These are phyloP conservation scores for Timema cristinae DNA, from an alignment of 2,888 invertebrate genomes.

Conservation along the genomic window DNA sequence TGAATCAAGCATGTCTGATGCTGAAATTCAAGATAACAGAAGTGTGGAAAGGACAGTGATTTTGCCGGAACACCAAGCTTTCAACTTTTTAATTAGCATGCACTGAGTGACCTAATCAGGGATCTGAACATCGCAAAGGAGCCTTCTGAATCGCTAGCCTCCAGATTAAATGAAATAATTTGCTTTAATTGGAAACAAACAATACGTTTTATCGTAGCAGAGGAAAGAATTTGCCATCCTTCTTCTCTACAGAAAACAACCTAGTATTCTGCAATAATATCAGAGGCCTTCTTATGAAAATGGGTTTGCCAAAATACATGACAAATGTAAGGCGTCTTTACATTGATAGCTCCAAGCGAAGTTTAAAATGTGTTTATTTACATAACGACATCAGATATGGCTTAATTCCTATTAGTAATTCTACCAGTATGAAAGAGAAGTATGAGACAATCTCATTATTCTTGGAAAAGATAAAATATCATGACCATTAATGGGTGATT, in stretches of 20 bases:
- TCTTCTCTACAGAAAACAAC: conserved; percentile 16
- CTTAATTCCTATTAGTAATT: conserved; percentile 18
- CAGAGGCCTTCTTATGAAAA: conserved; percentile 15
- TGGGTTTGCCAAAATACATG: conserved; percentile 10
- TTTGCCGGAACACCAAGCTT: conserved; percentile 19
- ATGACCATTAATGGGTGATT: not conserved
- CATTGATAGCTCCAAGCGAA: conserved; percentile 21
- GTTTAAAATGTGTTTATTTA: conserved; percentile 23
- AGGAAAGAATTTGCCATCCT: conserved; percentile 22
- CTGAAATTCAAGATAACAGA: not conserved
- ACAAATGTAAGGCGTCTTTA: conserved; percentile 18
- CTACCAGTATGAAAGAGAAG: conserved; percentile 12
- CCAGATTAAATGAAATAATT: conserved; percentile 31
- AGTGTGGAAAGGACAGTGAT: conserved; percentile 26
- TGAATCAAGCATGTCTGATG: conserved; percentile 14
- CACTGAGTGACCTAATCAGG: conserved; percentile 34
- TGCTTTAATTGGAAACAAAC: conserved; percentile 23
- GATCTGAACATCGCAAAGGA: conserved; percentile 34
- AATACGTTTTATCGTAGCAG: conserved; percentile 15
- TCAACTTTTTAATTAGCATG: conserved; percentile 31
- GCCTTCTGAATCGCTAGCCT: conserved; percentile 28
- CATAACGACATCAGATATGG: conserved; percentile 26
- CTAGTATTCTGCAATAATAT: conserved; percentile 15
- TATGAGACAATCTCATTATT: not conserved
- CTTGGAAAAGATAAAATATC: not conserved